Evolutionary conservation across 1,140 invertebrate genomes (phyloP).

Genomic region (Babylonia areolata): DNA sequence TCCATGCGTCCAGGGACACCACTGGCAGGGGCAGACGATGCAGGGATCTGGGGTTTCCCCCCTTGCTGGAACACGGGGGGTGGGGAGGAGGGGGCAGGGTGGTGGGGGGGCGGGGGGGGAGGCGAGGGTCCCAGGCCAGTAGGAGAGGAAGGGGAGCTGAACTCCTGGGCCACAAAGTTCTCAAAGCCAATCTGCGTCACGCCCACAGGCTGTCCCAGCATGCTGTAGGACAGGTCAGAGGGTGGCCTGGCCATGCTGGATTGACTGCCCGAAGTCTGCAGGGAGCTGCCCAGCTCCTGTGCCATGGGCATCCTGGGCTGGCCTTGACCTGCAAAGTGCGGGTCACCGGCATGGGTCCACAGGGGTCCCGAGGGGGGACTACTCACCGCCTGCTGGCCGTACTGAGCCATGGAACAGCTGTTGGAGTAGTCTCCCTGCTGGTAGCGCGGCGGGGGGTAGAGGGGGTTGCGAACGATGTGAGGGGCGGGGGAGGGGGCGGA

Average conservation of each 20-base stretch:
- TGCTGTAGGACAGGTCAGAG: background rate
- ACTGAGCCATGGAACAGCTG: too few relatives aligned
- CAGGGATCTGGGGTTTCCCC: background rate
- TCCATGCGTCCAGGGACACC: background rate
- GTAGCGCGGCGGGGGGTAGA: constrained; percentile 7
- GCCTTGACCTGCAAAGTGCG: background rate
- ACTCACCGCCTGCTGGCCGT: background rate
- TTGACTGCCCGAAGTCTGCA: background rate
- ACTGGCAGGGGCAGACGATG: background rate
- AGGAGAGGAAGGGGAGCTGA: background rate
- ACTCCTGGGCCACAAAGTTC: background rate
- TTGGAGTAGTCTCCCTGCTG: background rate
- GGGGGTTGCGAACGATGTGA: background rate
- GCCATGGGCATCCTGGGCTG: background rate
- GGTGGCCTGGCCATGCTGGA: background rate
- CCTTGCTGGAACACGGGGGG: too few relatives aligned
- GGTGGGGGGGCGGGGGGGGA: background rate
- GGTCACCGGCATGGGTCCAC: background rate
- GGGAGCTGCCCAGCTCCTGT: background rate
- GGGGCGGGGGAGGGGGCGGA: background rate
- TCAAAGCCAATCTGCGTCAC: constrained; percentile 3
- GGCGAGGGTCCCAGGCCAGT: background rate
- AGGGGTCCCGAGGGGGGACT: background rate
- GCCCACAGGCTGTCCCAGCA: background rate
- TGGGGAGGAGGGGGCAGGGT: background rate